Conservation (phyloP, 2,113 vertebrate genomes). For the Tachysurus vachellii region DNA sequence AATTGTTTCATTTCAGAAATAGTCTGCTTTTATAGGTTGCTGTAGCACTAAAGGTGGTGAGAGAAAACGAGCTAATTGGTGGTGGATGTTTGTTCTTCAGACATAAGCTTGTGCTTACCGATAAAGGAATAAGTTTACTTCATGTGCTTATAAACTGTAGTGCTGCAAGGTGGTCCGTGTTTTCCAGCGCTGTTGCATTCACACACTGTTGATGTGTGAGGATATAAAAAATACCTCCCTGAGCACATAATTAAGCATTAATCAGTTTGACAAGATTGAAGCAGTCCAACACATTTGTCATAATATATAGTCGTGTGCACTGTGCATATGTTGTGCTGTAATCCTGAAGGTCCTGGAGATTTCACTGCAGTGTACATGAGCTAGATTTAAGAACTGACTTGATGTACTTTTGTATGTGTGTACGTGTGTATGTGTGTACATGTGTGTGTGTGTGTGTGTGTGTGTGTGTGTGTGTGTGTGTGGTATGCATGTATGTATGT, state of each 20-base stretch:
- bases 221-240: not conserved
- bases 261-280: not conserved
- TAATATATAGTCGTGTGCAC: too few relatives aligned
- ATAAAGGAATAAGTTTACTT: not conserved
- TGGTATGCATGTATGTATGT: too few relatives aligned
- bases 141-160: not conserved
- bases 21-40: constrained; percentile 25
- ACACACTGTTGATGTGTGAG: not conserved
- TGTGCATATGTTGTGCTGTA: too few relatives aligned
- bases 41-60: not conserved
- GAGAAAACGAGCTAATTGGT: not conserved
- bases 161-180: not conserved
- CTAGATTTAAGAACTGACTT: not conserved
- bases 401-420: not conserved
- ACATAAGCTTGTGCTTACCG: constrained; percentile 12
- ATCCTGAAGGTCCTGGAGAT: not conserved
- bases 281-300: not conserved
- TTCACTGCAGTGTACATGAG: too few relatives aligned
- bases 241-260: not conserved
- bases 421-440: too few relatives aligned
- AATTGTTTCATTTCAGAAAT: constrained; percentile 9
- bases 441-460: too few relatives aligned
- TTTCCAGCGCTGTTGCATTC: not conserved
- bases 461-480: too few relatives aligned
- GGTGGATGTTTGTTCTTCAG: not conserved